These are phyloP conservation scores for Pachypanchax playfairii DNA, from an alignment of 2,113 vertebrate genomes.

Conservation along the genomic window DNA sequence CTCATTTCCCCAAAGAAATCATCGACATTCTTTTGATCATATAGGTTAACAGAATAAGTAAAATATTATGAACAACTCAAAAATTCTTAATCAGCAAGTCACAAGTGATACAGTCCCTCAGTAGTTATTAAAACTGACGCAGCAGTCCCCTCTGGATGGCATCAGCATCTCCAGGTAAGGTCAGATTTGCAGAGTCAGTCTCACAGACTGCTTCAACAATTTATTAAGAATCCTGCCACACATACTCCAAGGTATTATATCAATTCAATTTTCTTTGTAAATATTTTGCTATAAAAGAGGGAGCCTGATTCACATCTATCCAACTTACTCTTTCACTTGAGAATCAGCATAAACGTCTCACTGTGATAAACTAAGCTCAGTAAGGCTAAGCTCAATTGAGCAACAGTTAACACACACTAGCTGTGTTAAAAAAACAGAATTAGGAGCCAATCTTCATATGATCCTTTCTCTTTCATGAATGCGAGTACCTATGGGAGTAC, in stretches of 20 bases:
- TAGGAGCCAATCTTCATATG: background rate
- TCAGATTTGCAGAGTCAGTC: constrained; percentile 38
- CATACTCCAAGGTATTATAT: background rate
- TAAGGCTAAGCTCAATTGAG: background rate
- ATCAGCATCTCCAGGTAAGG: constrained; percentile 20
- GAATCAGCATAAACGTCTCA: background rate
- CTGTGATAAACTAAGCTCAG: background rate
- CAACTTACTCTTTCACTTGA: background rate
- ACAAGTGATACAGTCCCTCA: constrained; percentile 16
- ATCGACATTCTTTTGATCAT: constrained; percentile 23
- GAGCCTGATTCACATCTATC: background rate
- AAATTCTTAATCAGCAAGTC: constrained; percentile 24
- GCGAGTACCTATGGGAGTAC: too few species aligned
- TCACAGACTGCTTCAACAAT: constrained; percentile 10
- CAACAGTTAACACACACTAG: background rate
- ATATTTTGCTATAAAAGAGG: background rate
- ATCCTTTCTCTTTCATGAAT: too few species aligned
- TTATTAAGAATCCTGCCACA: background rate
- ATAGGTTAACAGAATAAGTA: constrained; percentile 36
- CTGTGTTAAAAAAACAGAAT: background rate
- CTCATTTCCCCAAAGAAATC: constrained; percentile 31
- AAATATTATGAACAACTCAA: constrained; percentile 26
- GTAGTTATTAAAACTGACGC: constrained; percentile 15
- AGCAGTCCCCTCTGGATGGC: constrained; percentile 14
- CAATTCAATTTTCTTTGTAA: background rate